A percentile compares a stretch with the other conserved stretches of the same genome.
Conservation (phyloP, 2,797 vertebrate genomes). For the Malurus leucopterus region DNA sequence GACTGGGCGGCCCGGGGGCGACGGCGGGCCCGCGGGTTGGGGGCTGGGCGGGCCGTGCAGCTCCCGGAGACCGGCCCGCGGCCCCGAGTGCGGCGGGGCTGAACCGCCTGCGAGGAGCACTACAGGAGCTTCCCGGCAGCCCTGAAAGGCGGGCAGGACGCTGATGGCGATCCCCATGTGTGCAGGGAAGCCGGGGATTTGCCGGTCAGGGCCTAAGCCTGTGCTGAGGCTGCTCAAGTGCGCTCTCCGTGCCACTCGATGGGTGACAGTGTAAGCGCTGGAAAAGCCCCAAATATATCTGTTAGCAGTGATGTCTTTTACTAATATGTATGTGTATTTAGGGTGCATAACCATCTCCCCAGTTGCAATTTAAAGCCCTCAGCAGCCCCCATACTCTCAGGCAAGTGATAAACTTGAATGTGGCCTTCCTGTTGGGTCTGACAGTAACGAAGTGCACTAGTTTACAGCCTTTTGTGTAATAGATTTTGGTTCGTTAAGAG, state of each 20-base stretch:
- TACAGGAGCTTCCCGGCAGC: background rate
- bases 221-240: background rate
- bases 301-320: fast-evolving
- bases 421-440: background rate
- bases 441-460: too few relatives aligned
- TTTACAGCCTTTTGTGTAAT: background rate
- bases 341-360: fast-evolving
- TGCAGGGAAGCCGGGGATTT: too few relatives aligned
- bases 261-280: too few relatives aligned
- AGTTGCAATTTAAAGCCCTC: fast-evolving
- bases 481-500: background rate
- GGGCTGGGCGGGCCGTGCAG: background rate
- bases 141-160: too few relatives aligned
- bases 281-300: fast-evolving
- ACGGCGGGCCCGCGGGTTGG: too few relatives aligned
- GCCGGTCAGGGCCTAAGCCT: background rate
- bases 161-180: too few relatives aligned
- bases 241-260: fast-evolving
- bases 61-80: background rate
- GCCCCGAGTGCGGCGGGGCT: background rate
- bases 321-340: background rate
- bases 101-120: too few relatives aligned
- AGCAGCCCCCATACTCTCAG: too few relatives aligned
- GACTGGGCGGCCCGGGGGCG: too few relatives aligned
- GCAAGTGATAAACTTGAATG: background rate